Conservation (phyloP, 2,113 vertebrate genomes). For the Brevimyrus niger region DNA sequence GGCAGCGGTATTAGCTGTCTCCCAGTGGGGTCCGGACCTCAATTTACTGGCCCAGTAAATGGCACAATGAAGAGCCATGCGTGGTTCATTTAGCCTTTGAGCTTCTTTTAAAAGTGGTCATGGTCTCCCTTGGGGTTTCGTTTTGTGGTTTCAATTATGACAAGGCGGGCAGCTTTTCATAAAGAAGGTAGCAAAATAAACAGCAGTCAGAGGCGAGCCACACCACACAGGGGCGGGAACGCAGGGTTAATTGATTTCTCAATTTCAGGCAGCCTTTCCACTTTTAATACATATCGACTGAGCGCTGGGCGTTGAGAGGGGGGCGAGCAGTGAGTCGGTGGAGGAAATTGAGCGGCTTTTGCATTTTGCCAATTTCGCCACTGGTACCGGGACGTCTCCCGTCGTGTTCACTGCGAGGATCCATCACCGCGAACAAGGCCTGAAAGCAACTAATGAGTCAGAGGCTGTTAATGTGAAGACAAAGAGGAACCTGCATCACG, state of each 20-base stretch:
- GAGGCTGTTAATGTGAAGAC: not conserved
- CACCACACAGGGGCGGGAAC: not conserved
- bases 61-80: not conserved
- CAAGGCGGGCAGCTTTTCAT: not conserved
- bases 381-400: not conserved
- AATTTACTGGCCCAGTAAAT: not conserved
- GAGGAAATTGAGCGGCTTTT: not conserved
- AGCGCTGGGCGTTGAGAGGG: not conserved
- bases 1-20: not conserved
- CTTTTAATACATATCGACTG: constrained; percentile 7
- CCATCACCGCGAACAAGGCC: not conserved
- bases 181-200: constrained; percentile 6
- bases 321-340: not conserved
- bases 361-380: not conserved
- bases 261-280: constrained; percentile 3
- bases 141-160: constrained; percentile 7
- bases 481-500: not conserved
- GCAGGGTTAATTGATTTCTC: constrained; percentile 11
- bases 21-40: not conserved
- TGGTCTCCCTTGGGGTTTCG: not conserved
- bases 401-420: not conserved
- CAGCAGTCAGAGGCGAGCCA: not conserved
- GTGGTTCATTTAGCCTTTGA: constrained; percentile 2
- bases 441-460: constrained; percentile 9
- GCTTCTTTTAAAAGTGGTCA: not conserved